These are phyloP conservation scores for Saxicola maurus DNA, from an alignment of 2,797 vertebrate genomes.

Conservation along the genomic window DNA sequence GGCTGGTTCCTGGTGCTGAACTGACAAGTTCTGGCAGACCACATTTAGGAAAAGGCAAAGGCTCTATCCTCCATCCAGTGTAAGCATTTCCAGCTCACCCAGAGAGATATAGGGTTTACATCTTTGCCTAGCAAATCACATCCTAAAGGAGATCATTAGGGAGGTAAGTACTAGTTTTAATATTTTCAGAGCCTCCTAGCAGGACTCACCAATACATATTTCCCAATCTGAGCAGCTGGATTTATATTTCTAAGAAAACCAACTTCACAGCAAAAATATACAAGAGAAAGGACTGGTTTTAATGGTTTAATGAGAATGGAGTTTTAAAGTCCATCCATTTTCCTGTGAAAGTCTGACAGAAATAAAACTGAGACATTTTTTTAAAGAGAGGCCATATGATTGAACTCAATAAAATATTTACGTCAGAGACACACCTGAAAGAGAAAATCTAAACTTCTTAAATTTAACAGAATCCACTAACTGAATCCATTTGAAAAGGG, in stretches of 20 bases:
- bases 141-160: not conserved
- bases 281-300: not conserved
- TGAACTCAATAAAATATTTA: not conserved
- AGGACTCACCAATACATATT: not conserved
- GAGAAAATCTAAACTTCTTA: not conserved
- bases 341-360: not conserved
- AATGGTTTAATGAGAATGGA: not conserved
- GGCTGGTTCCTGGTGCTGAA: not conserved
- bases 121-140: not conserved
- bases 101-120: not conserved
- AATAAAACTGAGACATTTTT: not conserved
- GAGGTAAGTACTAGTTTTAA: not conserved
- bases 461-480: not conserved
- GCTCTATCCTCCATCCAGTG: not conserved
- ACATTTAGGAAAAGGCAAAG: not conserved
- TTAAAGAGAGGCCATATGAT: not conserved
- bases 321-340: not conserved
- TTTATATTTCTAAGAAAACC: not conserved
- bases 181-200: not conserved
- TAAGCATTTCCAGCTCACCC: not conserved
- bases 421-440: not conserved
- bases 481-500: not conserved
- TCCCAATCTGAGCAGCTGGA: not conserved
- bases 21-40: not conserved
- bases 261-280: not conserved